Conservation (phyloP, 2,888 invertebrate species). For the Drosophila sordidula region DNA sequence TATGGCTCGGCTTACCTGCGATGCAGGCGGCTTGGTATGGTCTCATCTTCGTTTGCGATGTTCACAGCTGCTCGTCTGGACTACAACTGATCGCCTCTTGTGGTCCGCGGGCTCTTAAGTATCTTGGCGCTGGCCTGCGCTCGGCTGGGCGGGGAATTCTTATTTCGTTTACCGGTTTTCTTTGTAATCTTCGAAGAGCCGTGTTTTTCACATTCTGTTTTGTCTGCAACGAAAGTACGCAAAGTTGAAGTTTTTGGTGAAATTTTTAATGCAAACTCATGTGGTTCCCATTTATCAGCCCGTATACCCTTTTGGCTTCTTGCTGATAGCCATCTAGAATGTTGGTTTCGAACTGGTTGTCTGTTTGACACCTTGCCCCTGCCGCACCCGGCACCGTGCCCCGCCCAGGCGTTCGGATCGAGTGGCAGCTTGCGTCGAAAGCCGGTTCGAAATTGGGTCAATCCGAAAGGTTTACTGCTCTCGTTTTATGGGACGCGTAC, state of each 20-base stretch:
- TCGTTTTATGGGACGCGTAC: conserved; percentile 61
- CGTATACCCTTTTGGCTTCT: conserved; percentile 38
- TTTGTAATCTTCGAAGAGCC: conserved; percentile 42
- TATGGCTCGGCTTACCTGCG: conserved; percentile 53
- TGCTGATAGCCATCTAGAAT: conserved; percentile 62
- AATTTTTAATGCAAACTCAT: conserved; percentile 75
- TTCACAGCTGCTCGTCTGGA: conserved; percentile 57
- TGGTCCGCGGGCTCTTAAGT: conserved; percentile 52
- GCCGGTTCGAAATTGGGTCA: conserved; percentile 77
- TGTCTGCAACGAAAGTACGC: conserved; percentile 60
- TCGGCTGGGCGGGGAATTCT: conserved; percentile 57
- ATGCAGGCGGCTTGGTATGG: conserved; percentile 49
- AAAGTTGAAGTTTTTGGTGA: conserved; percentile 58
- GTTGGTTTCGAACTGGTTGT: conserved; percentile 66
- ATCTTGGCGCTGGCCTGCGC: conserved; percentile 17
- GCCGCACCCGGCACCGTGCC: conserved; percentile 11
- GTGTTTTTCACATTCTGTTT: conserved; percentile 47
- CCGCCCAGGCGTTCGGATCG: conserved; percentile 21
- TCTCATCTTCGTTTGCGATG: conserved; percentile 57
- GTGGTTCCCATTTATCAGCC: conserved; percentile 53
- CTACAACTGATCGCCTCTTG: conserved; percentile 65
- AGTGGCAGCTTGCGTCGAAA: conserved; percentile 25
- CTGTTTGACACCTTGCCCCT: conserved; percentile 61
- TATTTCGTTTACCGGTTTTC: conserved; percentile 71
- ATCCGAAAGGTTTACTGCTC: conserved; percentile 78